Base-by-base conservation (phyloP, 2,888 invertebrate genomes). In the Acrocera orbiculus region DNA sequence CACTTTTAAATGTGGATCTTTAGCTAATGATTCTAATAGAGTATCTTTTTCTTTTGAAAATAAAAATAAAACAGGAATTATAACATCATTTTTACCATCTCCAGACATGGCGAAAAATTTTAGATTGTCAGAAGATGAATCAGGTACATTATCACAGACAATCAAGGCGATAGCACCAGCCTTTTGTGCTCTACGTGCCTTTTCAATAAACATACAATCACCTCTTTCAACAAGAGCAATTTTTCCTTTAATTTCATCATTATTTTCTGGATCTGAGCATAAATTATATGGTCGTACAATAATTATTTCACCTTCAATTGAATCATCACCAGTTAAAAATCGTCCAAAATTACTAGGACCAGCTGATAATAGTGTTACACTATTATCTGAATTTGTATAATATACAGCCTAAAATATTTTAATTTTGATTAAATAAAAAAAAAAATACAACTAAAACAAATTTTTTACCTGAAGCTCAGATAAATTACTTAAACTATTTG, bases 71-170 rank as follows among this genome's bases (percentile, higher is more conserved):
- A 87, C 71, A 0, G 92, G 89, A 50, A 93, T 89, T 42, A 63
- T 69, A 6, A 93, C 79, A 53, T 90, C 83, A 44, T 82, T 77
- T 3, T 64, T 70, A 1, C 87, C 89, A 58, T 95, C 93, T 2
- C 90, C 90, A 1, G 90, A 89, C 95, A 96, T 95, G 4, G 90
- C 89, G 62, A 96, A 96, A 63, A 90, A 70, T 0, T 85, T 77
- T 3, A 82, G 76, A 32, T 67, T 73, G 19, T 73, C 69, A 27
- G 77, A 71, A 34, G 79, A 77, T 22, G 82, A 77, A 17, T 72
- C 80, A 4, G 71, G 65, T 9, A 76, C 69, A 57, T 89, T 87
- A 61, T 89, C 87, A 41, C 82, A 62, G 24, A 96, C 78, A 47
- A 96, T 80, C 13, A 82, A 82, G 14, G 80, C 83, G 22, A 74